A percentile compares a stretch with the other conserved stretches of the same genome.
phyloP scores from a whole-genome alignment of 2,888 invertebrate genomes.

The Hetaerina titia region DNA sequence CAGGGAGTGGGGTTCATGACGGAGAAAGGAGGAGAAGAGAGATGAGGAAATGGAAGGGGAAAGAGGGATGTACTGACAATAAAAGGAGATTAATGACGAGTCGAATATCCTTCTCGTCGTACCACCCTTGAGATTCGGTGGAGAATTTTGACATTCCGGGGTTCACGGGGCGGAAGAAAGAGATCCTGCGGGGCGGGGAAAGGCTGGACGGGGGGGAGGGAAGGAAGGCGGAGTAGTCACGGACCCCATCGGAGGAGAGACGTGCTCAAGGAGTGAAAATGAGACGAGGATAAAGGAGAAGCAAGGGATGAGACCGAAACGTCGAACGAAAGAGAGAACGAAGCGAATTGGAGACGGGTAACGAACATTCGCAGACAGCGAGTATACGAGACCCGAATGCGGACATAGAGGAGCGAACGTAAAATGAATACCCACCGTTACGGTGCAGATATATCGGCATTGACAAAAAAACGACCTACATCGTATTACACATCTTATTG shows the following conservation, averaged over 20 bases:
- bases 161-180: not conserved
- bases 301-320: not conserved
- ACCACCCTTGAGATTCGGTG: not conserved
- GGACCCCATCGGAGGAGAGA: conserved; percentile 43
- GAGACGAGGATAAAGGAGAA: conserved; percentile 10
- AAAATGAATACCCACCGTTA: too few relatives aligned
- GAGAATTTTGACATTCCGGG: conserved; percentile 53
- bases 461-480: too few relatives aligned
- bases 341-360: not conserved
- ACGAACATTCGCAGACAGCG: too few relatives aligned
- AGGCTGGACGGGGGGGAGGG: not conserved
- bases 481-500: too few relatives aligned
- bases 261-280: conserved; percentile 61
- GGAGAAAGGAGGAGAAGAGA: not conserved
- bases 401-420: too few relatives aligned
- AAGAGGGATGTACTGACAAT: conserved; percentile 34
- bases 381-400: too few relatives aligned
- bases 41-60: not conserved
- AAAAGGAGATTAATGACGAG: conserved; percentile 62
- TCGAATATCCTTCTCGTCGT: conserved; percentile 28
- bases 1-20: not conserved
- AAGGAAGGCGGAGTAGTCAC: conserved; percentile 36
- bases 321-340: not conserved
- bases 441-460: too few relatives aligned
- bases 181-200: not conserved